Percentiles rank a stretch among this genome's conserved stretches.
Evolutionary conservation across 2,113 vertebrate species (phyloP).

Genomic region (Aythya baeri): DNA sequence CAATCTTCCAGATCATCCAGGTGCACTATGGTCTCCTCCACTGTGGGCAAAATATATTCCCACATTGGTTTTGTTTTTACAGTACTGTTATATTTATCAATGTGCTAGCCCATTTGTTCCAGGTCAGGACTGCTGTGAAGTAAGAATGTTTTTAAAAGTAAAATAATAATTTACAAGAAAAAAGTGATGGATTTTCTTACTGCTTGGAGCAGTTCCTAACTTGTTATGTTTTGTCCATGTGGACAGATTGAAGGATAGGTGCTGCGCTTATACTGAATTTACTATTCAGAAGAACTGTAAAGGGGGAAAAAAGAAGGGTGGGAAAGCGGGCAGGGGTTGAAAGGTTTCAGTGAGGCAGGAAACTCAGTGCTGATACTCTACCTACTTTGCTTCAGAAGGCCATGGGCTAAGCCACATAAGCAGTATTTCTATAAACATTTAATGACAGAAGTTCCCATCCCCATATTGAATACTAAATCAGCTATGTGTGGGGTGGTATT

Average conservation of each 20-base stretch:
- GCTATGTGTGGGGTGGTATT: background rate
- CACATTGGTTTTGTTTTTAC: background rate
- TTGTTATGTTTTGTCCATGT: background rate
- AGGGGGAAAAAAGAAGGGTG: background rate
- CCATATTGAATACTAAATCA: background rate
- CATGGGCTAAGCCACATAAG: background rate
- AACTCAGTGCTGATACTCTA: background rate
- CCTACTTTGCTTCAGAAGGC: background rate
- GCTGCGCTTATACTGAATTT: background rate
- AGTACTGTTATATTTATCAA: background rate
- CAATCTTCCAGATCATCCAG: background rate
- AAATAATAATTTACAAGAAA: background rate
- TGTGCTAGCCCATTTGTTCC: background rate
- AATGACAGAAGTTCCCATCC: background rate
- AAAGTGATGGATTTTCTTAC: background rate
- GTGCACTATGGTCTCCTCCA: background rate
- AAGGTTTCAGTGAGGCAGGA: background rate
- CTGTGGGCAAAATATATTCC: background rate
- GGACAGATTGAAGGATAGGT: background rate
- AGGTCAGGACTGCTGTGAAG: background rate
- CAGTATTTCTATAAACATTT: background rate
- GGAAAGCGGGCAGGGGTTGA: background rate
- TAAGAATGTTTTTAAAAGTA: background rate
- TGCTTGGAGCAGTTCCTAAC: background rate
- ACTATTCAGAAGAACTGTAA: background rate